Conservation (phyloP, 2,113 vertebrate species). For the Hylia prasina region DNA sequence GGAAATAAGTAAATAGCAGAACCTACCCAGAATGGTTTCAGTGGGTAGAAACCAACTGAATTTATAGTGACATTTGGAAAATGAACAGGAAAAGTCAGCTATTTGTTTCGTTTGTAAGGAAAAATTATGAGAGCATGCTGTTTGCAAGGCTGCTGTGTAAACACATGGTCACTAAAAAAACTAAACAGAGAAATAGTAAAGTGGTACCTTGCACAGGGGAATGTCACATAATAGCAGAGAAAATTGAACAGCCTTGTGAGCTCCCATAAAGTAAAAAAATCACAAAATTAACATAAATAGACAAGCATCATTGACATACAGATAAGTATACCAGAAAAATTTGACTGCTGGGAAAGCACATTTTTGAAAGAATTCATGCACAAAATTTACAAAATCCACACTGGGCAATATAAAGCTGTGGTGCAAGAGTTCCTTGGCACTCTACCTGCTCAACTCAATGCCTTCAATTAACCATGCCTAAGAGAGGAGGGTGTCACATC, state of each 20-base stretch:
- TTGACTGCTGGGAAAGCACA: not conserved
- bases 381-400: not conserved
- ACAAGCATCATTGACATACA: not conserved
- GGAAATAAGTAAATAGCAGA: not conserved
- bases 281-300: not conserved
- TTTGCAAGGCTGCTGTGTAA: not conserved
- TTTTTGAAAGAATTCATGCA: not conserved
- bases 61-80: slow-evolving; percentile 3
- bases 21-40: not conserved
- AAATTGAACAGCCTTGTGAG: not conserved
- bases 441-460: not conserved
- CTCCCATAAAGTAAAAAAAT: not conserved
- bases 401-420: not conserved
- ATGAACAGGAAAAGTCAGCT: not conserved
- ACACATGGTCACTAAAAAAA: not conserved
- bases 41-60: not conserved
- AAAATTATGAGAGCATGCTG: not conserved
- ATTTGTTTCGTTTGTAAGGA: not conserved
- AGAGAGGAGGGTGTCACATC: not conserved
- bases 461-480: not conserved
- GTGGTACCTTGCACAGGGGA: not conserved
- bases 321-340: not conserved
- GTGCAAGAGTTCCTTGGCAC: not conserved
- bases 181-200: not conserved
- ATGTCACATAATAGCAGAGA: not conserved